A percentile compares a stretch with the other conserved stretches of the same genome.
phyloP scores from a whole-genome alignment of 1,140 invertebrate species.

The Lepidurus arcticus region DNA sequence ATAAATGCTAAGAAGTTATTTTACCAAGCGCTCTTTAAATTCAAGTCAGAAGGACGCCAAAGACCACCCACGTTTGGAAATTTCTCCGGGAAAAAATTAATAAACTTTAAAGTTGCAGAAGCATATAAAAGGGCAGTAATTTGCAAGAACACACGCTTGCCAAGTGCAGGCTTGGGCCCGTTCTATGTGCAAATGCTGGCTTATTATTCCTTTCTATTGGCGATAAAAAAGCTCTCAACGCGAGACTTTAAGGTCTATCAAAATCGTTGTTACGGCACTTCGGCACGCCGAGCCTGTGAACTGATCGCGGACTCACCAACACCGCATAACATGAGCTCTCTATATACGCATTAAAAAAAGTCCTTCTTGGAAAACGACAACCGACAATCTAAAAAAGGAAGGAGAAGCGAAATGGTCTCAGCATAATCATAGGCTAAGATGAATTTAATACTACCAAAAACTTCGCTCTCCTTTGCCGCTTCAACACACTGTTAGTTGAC shows the following conservation, averaged over 20 bases:
- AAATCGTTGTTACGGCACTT: neutral
- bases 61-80: neutral
- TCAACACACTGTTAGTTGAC: neutral
- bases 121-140: neutral
- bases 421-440: constrained; percentile 1
- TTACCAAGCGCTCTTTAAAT: neutral
- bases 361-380: neutral
- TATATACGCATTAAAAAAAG: neutral
- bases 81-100: neutral
- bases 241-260: constrained; percentile 4
- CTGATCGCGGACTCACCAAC: neutral
- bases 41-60: neutral
- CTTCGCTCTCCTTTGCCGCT: neutral
- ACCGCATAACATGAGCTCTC: neutral
- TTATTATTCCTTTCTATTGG: neutral
- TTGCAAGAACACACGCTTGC: neutral
- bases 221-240: constrained; percentile 9
- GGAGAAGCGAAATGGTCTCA: neutral
- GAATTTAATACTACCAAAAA: neutral
- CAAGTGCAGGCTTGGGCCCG: neutral
- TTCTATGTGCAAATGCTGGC: neutral
- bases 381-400: neutral
- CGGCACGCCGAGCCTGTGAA: neutral
- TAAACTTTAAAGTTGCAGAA: neutral
- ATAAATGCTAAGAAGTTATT: too few species aligned